Evolutionary conservation across 2,113 vertebrate species (phyloP).

Genomic region (cat (Felis catus)): F.catus_Fca126_mat1.0 CM031428.1:33088501-33089000

Average conservation of each 20-base stretch:
- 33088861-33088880: neutral
- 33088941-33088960: neutral
- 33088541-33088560: neutral
- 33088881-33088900: neutral
- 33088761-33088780: neutral
- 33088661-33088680: neutral
- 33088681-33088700: conserved; percentile 5
- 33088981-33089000: neutral
- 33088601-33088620: neutral
- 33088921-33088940: neutral
- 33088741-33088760: neutral
- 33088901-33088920: neutral
- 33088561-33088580: no score
- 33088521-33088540: neutral
- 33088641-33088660: neutral
- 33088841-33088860: neutral
- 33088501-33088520: neutral
- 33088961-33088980: neutral
- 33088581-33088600: neutral
- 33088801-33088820: neutral
- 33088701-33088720: neutral
- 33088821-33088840: neutral
- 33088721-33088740: neutral
- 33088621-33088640: neutral
- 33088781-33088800: neutral